Conservation (phyloP, 2,888 invertebrate species). For the Entomobrya proxima region DNA sequence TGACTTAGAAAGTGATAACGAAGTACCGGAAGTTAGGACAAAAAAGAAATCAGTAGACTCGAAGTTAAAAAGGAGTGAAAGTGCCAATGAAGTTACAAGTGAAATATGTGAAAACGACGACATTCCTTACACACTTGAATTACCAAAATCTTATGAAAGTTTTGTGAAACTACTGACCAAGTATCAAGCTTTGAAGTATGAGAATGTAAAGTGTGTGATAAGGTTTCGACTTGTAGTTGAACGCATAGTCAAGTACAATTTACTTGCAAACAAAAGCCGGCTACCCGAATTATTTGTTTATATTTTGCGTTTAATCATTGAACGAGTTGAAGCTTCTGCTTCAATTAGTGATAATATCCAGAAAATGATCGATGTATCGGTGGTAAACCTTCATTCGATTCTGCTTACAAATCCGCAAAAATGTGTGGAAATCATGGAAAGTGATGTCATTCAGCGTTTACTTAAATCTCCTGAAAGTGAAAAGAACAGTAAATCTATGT, state of each 20-base stretch:
- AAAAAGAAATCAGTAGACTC: conserved; percentile 27
- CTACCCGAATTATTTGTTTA: conserved; percentile 86
- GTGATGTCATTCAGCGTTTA: not conserved
- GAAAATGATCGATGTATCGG: conserved; percentile 21
- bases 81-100: not conserved
- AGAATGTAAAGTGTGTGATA: not conserved
- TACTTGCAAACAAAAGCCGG: conserved; percentile 87
- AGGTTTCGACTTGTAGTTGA: conserved; percentile 81
- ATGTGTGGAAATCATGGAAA: conserved; percentile 34
- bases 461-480: conserved; percentile 33
- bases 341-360: not conserved
- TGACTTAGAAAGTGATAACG: conserved; percentile 67
- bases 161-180: conserved; percentile 28
- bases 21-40: conserved; percentile 74
- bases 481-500: not conserved
- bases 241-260: conserved; percentile 91
- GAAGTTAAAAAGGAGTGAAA: not conserved
- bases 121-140: conserved; percentile 44
- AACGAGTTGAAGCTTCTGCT: conserved; percentile 79
- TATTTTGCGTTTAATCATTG: conserved; percentile 87
- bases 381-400: conserved; percentile 49
- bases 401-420: conserved; percentile 46
- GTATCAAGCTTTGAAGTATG: conserved; percentile 3
- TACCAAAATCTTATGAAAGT: conserved; percentile 50
- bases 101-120: conserved; percentile 35